Percentiles rank a stretch among this genome's conserved stretches.
phyloP scores from a whole-genome alignment of 2,797 vertebrate species.

The Sebastes baramenuke region DNA sequence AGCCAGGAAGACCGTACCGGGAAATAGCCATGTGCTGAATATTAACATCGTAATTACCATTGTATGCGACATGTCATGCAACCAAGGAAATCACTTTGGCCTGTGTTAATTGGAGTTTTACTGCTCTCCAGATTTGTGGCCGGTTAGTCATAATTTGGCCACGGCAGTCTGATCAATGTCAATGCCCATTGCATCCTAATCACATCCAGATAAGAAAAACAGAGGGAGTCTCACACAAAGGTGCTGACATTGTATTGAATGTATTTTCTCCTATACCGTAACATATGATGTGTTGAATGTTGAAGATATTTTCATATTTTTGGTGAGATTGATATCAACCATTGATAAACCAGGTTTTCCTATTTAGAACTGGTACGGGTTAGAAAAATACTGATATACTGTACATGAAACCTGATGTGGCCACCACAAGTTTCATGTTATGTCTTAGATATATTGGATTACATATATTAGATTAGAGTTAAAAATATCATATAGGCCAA shows the following conservation, averaged over 20 bases:
- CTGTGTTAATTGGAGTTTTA: conserved; percentile 49
- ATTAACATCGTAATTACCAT: conserved; percentile 42
- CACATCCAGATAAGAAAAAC: conserved; percentile 48
- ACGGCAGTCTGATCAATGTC: conserved; percentile 46
- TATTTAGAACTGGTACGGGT: neutral
- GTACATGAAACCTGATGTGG: neutral
- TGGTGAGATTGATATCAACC: neutral
- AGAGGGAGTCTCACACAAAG: conserved; percentile 2
- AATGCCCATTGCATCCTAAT: conserved; percentile 32
- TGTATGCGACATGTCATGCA: conserved; percentile 41
- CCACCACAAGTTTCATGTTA: conserved; percentile 3
- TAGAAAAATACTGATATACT: conserved; percentile 21
- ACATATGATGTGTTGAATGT: neutral
- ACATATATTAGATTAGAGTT: conserved; percentile 36
- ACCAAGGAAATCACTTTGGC: conserved; percentile 51
- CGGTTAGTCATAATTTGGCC: conserved; percentile 37
- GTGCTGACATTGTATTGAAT: neutral
- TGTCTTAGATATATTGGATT: conserved; percentile 28
- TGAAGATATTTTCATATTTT: neutral
- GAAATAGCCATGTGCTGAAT: conserved; percentile 29
- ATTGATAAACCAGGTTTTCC: neutral
- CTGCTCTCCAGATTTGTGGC: conserved; percentile 37
- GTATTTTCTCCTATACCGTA: neutral
- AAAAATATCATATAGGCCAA: conserved; percentile 2
- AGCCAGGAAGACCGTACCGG: neutral